These are phyloP conservation scores for Dynastes grantii DNA, from an alignment of 2,888 invertebrate species.

Conservation along the genomic window DNA sequence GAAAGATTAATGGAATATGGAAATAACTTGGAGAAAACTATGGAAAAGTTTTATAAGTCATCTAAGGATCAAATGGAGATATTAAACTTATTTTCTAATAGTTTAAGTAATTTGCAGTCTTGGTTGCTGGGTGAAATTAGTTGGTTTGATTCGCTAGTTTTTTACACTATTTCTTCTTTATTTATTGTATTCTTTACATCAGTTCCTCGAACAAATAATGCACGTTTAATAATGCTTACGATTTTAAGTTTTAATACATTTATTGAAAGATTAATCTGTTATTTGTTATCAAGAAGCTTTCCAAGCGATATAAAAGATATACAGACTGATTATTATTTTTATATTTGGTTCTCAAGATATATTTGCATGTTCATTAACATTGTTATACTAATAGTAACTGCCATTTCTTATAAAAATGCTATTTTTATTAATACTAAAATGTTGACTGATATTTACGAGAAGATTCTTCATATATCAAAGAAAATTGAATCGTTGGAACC, in stretches of 20 bases:
- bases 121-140: constrained; percentile 78
- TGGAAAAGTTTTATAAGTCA: constrained; percentile 70
- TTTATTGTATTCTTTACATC: constrained; percentile 75
- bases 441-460: constrained; percentile 68
- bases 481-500: constrained; percentile 48
- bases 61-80: constrained; percentile 74
- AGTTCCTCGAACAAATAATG: constrained; percentile 72
- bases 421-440: constrained; percentile 68
- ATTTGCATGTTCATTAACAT: constrained; percentile 65
- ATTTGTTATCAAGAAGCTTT: constrained; percentile 55
- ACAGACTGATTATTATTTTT: constrained; percentile 68
- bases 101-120: constrained; percentile 73
- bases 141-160: constrained; percentile 77
- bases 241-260: constrained; percentile 72
- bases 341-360: constrained; percentile 71
- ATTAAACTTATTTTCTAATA: constrained; percentile 73
- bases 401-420: constrained; percentile 69
- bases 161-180: constrained; percentile 73
- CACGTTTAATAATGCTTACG: constrained; percentile 74
- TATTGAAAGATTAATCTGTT: constrained; percentile 70
- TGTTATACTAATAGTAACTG: constrained; percentile 64
- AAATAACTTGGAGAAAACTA: constrained; percentile 71
- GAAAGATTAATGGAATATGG: constrained; percentile 73
- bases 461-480: constrained; percentile 61
- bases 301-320: constrained; percentile 59